Evolutionary conservation across 2,797 vertebrate species (phyloP).

Genomic region (Synanceia verrucosa): DNA sequence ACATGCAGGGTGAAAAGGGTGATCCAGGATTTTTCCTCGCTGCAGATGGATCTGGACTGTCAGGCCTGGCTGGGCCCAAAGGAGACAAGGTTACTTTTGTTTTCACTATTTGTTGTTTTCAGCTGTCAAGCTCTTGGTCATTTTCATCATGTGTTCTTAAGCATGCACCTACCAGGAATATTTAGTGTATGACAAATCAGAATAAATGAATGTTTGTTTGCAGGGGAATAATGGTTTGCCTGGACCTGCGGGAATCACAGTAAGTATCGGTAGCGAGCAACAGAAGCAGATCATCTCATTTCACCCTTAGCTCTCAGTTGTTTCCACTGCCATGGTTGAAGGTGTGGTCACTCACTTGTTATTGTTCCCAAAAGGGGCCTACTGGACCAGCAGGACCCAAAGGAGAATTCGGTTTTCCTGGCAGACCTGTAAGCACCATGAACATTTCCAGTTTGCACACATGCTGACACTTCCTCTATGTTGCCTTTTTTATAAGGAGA

Average conservation of each 20-base stretch:
- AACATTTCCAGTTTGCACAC: not conserved
- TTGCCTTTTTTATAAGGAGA: not conserved
- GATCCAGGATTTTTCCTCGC: constrained; percentile 84
- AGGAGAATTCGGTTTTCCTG: constrained; percentile 94
- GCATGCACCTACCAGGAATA: not conserved
- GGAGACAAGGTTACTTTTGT: constrained; percentile 80
- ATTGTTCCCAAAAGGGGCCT: constrained; percentile 83
- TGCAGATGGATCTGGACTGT: constrained; percentile 79
- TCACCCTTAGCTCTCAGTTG: not conserved
- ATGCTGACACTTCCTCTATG: not conserved
- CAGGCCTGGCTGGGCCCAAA: constrained; percentile 74
- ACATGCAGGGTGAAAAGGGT: constrained; percentile 91
- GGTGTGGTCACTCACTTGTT: not conserved
- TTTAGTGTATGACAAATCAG: not conserved
- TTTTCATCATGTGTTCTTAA: not conserved
- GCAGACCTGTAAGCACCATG: constrained; percentile 87
- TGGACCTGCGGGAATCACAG: constrained; percentile 77
- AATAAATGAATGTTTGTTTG: constrained; percentile 1
- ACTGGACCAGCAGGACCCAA: constrained; percentile 88
- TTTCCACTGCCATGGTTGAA: not conserved
- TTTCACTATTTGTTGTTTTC: not conserved
- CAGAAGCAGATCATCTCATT: not conserved
- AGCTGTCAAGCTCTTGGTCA: fast-evolving
- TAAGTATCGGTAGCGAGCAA: constrained; percentile 44
- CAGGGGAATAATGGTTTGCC: constrained; percentile 87